A percentile compares a stretch with the other conserved stretches of the same genome.
Conservation (phyloP, 2,888 invertebrate species). For the Lordiphosa andalusiaca region DNA sequence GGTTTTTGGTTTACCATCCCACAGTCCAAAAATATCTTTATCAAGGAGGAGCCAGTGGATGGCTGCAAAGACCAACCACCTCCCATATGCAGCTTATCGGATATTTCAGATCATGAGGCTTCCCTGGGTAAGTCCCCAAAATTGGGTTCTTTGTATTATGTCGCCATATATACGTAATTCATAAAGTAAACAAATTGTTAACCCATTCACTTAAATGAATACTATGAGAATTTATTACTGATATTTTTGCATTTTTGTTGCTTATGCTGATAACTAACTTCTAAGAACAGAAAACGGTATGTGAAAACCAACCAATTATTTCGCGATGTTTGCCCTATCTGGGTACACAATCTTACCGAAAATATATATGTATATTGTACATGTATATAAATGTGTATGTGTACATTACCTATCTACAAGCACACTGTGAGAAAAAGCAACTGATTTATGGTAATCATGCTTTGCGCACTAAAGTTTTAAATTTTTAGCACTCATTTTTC, state of each 20-base stretch:
- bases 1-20: constrained; percentile 1
- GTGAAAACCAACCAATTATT: constrained; percentile 65
- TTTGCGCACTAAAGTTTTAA: no score
- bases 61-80: constrained; percentile 86
- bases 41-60: constrained; percentile 83
- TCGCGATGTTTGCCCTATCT: constrained; percentile 42
- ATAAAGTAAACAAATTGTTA: constrained; percentile 13
- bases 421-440: no score
- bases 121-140: constrained; percentile 88
- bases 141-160: constrained; percentile 12
- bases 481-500: no score
- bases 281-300: constrained; percentile 65
- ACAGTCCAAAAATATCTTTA: constrained; percentile 77
- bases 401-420: not conserved
- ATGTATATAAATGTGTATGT: constrained; percentile 4
- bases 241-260: constrained; percentile 2
- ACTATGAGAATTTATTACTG: not conserved
- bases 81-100: constrained; percentile 94
- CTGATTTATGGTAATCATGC: no score
- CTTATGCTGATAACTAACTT: constrained; percentile 66
- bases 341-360: constrained; percentile 16
- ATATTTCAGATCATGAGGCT: constrained; percentile 93
- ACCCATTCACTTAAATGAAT: constrained; percentile 18
- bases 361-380: constrained; percentile 2
- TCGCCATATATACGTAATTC: constrained; percentile 13